phyloP scores from a whole-genome alignment of 2,113 vertebrate species.

The Neotoma lepida region DNA sequence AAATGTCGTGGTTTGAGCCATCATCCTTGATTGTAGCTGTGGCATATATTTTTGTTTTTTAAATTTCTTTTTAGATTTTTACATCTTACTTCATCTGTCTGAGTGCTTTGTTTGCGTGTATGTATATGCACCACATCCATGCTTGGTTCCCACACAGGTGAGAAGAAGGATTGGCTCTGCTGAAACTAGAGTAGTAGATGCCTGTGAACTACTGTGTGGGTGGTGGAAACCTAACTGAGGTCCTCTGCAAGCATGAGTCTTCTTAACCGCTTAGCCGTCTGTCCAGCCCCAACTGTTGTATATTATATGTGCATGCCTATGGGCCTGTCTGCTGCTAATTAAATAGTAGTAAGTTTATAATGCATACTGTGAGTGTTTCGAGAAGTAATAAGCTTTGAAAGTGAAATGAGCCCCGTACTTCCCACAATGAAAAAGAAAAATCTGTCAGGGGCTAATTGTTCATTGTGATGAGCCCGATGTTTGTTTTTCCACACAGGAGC shows the following conservation, averaged over 20 bases:
- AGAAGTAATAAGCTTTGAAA: background rate
- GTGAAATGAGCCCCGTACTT: background rate
- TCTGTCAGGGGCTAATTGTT: background rate
- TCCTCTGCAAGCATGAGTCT: background rate
- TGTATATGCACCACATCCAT: background rate
- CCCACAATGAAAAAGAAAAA: background rate
- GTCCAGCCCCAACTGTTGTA: background rate
- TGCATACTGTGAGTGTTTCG: background rate
- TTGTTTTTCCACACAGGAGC: constrained; percentile 67
- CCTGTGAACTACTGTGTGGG: background rate
- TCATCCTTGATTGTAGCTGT: background rate
- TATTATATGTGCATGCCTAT: background rate
- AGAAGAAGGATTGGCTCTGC: background rate
- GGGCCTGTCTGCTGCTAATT: background rate
- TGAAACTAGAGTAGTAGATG: background rate
- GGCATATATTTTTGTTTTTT: background rate
- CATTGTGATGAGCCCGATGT: constrained; percentile 38
- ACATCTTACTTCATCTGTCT: background rate
- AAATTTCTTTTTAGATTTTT: background rate
- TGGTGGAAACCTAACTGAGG: background rate
- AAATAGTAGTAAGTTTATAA: background rate
- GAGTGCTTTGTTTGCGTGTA: background rate
- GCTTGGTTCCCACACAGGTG: background rate
- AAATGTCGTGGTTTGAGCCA: background rate
- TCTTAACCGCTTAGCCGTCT: background rate